Base-by-base conservation (phyloP, 2,797 vertebrate species). In the Eleutherodactylus coqui region DNA sequence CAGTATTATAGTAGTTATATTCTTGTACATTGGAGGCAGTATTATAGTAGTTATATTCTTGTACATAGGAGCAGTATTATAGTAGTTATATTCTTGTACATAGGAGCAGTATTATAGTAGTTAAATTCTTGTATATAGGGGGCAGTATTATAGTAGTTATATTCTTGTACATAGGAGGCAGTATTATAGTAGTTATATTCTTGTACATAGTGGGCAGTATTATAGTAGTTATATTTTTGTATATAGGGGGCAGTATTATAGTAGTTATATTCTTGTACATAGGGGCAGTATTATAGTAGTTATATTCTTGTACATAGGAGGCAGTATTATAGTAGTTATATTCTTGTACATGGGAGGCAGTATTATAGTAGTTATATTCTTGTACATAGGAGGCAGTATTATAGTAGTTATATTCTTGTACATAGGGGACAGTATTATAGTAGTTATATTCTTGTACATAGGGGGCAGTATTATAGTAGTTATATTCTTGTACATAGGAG, bases 341-440 rank as follows among this genome's bases (percentile, higher is more conserved):
- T 53, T 53, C 51, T 53, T 53, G 51, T 24, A 53, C 51, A 53
- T 53, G 24, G 51, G 16, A 51, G n/a, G 47, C 47, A 51, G 47
- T 51, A 51, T 51, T 51, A 51, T 51, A 51, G 47, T 51, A 51
- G 47, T 47, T 47, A 69, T 69, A 69, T 69, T 69, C 64, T 69
- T 67, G 62, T 67, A 34, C 32, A 67, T 49, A 13, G 17, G 49
- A 4, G 55, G n/a, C 3, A 58, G n/a, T 58, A 58, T n/a, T 58
- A 58, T 64, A 64, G 9, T 27, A 60, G 64, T 69, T 69, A 69
- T 69, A 69, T 69, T 69, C 64, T 69, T 67, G 62, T 67, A 34
- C 32, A 67, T 36, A 67, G 32, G 27, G 4, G 62, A n/a, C 6
- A 36, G 32, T 36, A 36, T 67, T 36, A 67, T 60, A 60, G 58